Conservation (phyloP, 2,113 vertebrate genomes). For the Haemorhous mexicanus region DNA sequence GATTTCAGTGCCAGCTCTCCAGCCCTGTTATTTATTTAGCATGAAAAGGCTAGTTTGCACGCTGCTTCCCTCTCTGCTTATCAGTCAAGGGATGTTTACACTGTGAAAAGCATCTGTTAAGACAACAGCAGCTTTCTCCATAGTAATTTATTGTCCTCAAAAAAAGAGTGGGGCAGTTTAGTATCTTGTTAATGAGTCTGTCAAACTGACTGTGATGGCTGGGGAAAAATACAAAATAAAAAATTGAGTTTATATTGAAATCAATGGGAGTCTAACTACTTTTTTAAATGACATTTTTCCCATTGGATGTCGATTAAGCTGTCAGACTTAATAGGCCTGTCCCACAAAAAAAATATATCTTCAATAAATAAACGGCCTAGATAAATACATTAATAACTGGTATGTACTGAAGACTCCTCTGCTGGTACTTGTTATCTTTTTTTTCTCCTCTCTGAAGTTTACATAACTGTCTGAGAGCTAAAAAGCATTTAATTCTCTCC, state of each 20-base stretch:
- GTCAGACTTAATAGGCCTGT: slow-evolving; percentile 60
- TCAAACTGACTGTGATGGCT: slow-evolving; percentile 34
- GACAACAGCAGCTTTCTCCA: slow-evolving; percentile 25
- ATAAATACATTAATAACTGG: slow-evolving; percentile 47
- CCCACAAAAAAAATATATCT: slow-evolving; percentile 38
- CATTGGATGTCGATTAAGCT: slow-evolving; percentile 62
- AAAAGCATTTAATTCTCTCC: slow-evolving; percentile 52
- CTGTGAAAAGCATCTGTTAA: slow-evolving; percentile 48
- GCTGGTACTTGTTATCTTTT: background rate
- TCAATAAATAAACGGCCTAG: slow-evolving; percentile 45
- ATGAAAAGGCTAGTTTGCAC: slow-evolving; percentile 19
- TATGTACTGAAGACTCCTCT: background rate
- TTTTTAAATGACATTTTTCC: slow-evolving; percentile 21
- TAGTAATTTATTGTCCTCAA: slow-evolving; percentile 35
- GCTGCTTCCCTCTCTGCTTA: slow-evolving; percentile 14
- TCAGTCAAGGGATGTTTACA: slow-evolving; percentile 54
- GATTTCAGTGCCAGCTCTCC: slow-evolving; percentile 28
- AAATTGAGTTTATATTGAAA: slow-evolving; percentile 55
- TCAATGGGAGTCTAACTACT: slow-evolving; percentile 54
- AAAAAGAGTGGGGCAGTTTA: slow-evolving; percentile 47
- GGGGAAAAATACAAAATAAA: slow-evolving; percentile 34
- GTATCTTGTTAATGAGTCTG: slow-evolving; percentile 53
- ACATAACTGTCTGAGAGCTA: slow-evolving; percentile 52
- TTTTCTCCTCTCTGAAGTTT: slow-evolving; percentile 46
- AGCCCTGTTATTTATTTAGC: slow-evolving; percentile 18